Evolutionary conservation across 2,113 vertebrate species (phyloP).

Genomic region (Cercocebus atys): DNA sequence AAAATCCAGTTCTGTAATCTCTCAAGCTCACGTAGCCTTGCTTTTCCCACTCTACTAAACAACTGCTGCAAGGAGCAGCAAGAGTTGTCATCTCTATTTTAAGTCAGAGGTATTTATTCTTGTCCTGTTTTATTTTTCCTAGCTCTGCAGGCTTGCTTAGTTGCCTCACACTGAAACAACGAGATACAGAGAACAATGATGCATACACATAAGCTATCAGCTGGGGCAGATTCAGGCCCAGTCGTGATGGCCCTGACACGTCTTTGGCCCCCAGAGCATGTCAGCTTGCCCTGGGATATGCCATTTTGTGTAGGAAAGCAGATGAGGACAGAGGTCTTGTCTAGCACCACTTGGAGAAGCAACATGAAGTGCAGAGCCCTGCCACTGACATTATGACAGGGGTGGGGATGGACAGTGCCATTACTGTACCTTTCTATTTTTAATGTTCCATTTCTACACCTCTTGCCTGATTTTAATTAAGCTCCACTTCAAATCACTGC

Average conservation of each 20-base stretch:
- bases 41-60: neutral
- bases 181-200: neutral
- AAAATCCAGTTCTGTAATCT: neutral
- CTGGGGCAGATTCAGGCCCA: neutral
- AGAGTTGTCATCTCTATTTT: neutral
- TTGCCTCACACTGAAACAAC: neutral
- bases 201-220: neutral
- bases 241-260: neutral
- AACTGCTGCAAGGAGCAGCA: neutral
- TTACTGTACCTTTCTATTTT: neutral
- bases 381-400: neutral
- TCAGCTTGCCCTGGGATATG: neutral
- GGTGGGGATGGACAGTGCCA: neutral
- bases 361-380: accelerated
- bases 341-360: neutral
- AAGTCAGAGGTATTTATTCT: neutral
- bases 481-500: neutral
- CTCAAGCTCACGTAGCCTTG: neutral
- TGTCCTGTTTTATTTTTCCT: neutral
- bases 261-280: neutral
- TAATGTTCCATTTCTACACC: neutral
- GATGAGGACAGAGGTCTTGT: accelerated
- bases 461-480: neutral
- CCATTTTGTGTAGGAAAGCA: neutral
- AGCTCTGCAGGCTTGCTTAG: neutral